Conservation (phyloP, 2,113 vertebrate species). For the Mola mola region DNA sequence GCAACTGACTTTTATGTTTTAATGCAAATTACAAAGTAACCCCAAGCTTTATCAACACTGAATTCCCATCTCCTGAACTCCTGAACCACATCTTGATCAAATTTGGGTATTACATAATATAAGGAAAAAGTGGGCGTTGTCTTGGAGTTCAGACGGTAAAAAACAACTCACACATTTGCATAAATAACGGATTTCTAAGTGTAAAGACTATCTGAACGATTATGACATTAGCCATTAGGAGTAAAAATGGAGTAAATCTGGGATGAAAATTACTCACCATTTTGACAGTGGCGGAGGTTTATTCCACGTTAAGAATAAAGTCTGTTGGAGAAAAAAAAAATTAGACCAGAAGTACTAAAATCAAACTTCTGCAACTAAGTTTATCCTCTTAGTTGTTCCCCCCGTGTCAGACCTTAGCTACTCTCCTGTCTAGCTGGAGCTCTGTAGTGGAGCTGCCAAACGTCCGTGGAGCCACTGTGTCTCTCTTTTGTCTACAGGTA, state of each 20-base stretch:
- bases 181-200: slow-evolving; percentile 62
- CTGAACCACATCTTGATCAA: neutral
- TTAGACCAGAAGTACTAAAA: neutral
- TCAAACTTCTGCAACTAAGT: no score
- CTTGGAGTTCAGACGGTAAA: slow-evolving; percentile 17
- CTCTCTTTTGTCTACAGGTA: slow-evolving; percentile 11
- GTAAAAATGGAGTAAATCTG: neutral
- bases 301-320: neutral
- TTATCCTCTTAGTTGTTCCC: no score
- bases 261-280: slow-evolving; percentile 68
- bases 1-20: neutral
- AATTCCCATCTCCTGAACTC: neutral
- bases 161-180: slow-evolving; percentile 60
- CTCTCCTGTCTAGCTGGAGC: no score
- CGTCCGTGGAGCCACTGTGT: neutral
- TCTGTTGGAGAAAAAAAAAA: slow-evolving; percentile 32
- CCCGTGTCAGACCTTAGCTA: no score
- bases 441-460: slow-evolving; percentile 1
- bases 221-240: neutral
- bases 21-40: neutral
- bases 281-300: slow-evolving; percentile 27
- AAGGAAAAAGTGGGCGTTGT: slow-evolving; percentile 56
- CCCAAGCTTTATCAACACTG: neutral
- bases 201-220: neutral
- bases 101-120: slow-evolving; percentile 25